Base-by-base conservation (phyloP, 2,797 vertebrate genomes). In the Adrianichthys oophorus region DNA sequence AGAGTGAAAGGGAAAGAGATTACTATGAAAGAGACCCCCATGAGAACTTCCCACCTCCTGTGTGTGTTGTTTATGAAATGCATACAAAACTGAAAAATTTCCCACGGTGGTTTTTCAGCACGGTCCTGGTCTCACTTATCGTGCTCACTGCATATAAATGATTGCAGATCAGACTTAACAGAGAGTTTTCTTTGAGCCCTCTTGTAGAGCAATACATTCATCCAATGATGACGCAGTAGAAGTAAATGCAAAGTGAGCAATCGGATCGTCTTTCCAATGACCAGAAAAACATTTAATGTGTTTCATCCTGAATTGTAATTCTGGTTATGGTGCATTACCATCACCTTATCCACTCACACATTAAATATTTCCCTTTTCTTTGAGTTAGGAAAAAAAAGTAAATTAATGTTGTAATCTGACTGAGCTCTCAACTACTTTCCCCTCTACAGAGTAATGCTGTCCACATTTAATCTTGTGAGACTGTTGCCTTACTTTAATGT, bases 31-130 rank as follows among this genome's bases (percentile, higher is more conserved):
- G 55, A 69, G 78, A 83, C 64, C 76, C 19, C 71, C 50, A 62
- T 85, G 85, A 88, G 88, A 91, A 90, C 62, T 70, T 70, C 76
- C 85, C 70, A 86, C 85, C 86, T 92, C 88, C 89, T 89, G 60
- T 85, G 68, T 74, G 73, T 74, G 69, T 63, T 32, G 24, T 84
- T 85, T 85, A 70, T 82, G 74, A 37, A 80, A 72, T 78, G 48
- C 48, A 80, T 56, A 63, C 41, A 79, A 84, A 90, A 87, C 74
- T 86, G 81, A 84, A 74, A 59, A 41, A 68, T 76, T 86, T 87
- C 86, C 85, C 85, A 90, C 72, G 75, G 69, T 41, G 6, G 44
- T 29, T 59, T 76, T 68, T 32, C 52, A 64, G 50, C 58, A 42
- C 60, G 64, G 58, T 51, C 56, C 65, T 52, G 48, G 62, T 41